Base-by-base conservation (phyloP, 2,888 invertebrate species). In the Lasioglossum lativentre region DNA sequence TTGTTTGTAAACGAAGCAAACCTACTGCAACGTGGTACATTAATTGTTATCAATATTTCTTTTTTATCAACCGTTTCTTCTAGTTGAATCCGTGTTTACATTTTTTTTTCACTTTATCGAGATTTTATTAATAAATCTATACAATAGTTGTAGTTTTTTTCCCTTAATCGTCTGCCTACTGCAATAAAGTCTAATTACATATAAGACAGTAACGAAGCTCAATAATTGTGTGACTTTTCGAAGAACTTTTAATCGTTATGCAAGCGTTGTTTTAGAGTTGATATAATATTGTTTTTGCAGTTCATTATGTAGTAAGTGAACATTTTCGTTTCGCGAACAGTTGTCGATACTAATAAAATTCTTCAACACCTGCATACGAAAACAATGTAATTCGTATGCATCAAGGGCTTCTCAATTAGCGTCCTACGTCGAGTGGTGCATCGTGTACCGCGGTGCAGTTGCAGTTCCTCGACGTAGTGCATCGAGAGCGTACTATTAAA, bases 361-460 rank as follows among this genome's bases (percentile, higher is more conserved):
- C 30, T 34, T 1, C 8, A 8, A 19, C 12, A 14, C n/a, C 68
- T n/a, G 4, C n/a, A n/a, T 12, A 40, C 40, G 4, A 23, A 68
- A 40, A 68, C 40, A 68, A 38, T 38, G 23, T 75, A 66, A 63
- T 42, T n/a, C 71, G 30, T 16, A 38, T 8, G n/a, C 71, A 68
- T 42, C 38, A 47, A 83, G 19, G 75, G 85, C 63, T 82, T 66
- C 47, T 19, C 76, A 70, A 85, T 85, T 83, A 83, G 72, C 34
- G 66, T 40, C 14, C 83, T 73, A 70, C 34, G 0, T 23, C 5
- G 68, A 76, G 34, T 59, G 47, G 14, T 30, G n/a, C 4, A 38
- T 16, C 14, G 34, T 38, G 30, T 40, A 38, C 47, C 42, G 19
- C 56, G 75, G 3, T 78, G 56, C 75, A 56, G 4, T 68, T 34